These are phyloP conservation scores for Prolemur simus DNA, from an alignment of 2,113 vertebrate species.

Conservation along the genomic window DNA sequence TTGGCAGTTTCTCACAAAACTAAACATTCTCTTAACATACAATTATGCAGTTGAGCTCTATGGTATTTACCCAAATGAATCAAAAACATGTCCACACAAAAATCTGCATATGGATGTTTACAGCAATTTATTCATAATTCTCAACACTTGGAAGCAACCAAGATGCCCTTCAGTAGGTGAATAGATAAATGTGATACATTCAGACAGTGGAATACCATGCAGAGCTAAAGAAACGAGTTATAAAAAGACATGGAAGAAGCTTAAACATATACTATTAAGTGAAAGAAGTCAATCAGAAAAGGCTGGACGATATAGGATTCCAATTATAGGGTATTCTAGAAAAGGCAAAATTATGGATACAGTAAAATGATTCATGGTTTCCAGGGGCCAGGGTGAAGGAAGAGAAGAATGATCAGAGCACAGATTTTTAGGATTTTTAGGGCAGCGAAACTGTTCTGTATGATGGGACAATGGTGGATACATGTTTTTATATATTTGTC, in stretches of 20 bases:
- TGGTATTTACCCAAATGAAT: not conserved
- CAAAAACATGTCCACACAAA: not conserved
- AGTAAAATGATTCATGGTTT: not conserved
- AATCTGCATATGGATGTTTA: not conserved
- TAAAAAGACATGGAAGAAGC: not conserved
- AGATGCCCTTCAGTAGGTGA: too few relatives aligned
- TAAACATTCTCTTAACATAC: not conserved
- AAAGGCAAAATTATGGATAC: not conserved
- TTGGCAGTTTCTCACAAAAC: not conserved
- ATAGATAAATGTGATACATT: not conserved
- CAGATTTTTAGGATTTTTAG: not conserved
- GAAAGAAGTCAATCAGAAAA: not conserved
- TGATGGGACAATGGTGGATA: not conserved
- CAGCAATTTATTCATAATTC: not conserved
- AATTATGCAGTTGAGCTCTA: not conserved
- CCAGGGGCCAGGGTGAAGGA: too few relatives aligned
- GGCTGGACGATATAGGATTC: not conserved
- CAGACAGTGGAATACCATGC: not conserved
- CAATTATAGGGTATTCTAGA: not conserved
- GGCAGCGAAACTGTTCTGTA: not conserved
- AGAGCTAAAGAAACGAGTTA: not conserved
- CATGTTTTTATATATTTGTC: not conserved
- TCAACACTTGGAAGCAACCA: not conserved
- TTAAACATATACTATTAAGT: not conserved
- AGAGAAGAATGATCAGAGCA: not conserved